Base-by-base conservation (phyloP, 1,140 invertebrate species). In the Diachasma alloeum region DNA sequence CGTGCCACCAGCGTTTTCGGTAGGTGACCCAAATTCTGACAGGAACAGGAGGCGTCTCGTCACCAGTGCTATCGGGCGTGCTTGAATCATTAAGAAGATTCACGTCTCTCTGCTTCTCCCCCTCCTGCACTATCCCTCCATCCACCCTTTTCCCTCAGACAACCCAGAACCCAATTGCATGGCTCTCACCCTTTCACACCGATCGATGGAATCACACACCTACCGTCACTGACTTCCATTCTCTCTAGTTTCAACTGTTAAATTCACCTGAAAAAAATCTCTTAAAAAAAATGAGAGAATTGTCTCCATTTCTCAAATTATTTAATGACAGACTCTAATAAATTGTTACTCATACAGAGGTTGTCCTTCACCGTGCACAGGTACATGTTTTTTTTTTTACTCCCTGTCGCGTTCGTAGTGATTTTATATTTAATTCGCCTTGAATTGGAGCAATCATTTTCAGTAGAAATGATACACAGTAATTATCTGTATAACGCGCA, bases 21-120 rank as follows among this genome's bases (percentile, higher is more conserved):
- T 76, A 31, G 53, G 37, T 76, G 75, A 76, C 75, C 69, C 63
- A 71, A 76, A 76, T 76, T 66, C 39, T 48, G 68, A 76, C 75
- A 72, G 75, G 53, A 76, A 76, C 69, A 76, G 69, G 69, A 76
- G 75, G 31, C 15, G 31, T 53, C 63, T 48, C 66, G 31, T 39
- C 53, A 37, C 67, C 67, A 22, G 10, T 31, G 5, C 48, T 72
- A 76, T 76, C 42, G 69, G 69, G 39, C 44, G 46, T 63, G 53
- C 69, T 76, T 76, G 75, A 76, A 72, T 76, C 53, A 72, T 76
- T 76, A 66, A 72, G 53, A 76, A 71, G 67, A 76, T 39, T n/a
- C 22, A 66, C 26, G 53, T 59, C 53, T 59, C 53, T 19, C 24
- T 31, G 31, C 31, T 31, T 31, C 31, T 31, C 31, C 6, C 31